phyloP scores from a whole-genome alignment of 2,888 invertebrate species.

The Ligdia adustata region DNA sequence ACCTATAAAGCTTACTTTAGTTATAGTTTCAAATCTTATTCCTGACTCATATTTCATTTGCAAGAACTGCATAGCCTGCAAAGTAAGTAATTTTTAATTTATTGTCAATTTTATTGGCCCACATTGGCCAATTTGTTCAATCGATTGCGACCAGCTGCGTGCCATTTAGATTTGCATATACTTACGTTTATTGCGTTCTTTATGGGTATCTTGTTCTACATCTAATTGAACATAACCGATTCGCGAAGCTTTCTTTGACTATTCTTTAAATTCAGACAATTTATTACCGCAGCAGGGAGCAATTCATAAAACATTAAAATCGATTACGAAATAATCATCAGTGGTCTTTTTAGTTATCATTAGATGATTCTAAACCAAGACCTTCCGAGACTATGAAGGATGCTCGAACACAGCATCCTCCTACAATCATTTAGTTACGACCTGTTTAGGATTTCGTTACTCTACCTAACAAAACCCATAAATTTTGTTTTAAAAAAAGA shows the following conservation, averaged over 20 bases:
- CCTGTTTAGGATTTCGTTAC: no score
- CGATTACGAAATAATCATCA: constrained; percentile 4
- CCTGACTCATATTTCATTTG: no score
- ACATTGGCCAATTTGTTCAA: constrained; percentile 28
- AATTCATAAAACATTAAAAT: constrained; percentile 12
- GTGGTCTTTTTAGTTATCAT: neutral
- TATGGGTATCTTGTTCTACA: constrained; percentile 28
- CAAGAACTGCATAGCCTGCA: no score
- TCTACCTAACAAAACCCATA: no score
- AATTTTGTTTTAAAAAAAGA: no score
- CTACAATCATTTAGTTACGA: no score
- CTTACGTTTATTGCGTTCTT: constrained; percentile 29
- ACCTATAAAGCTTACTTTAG: no score
- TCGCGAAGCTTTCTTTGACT: constrained; percentile 7
- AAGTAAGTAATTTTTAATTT: no score
- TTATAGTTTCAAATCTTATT: no score
- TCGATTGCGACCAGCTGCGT: constrained; percentile 32
- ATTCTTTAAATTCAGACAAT: constrained; percentile 13
- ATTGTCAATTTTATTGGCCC: constrained; percentile 12
- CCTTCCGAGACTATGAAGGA: no score
- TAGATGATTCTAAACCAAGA: constrained; percentile 6
- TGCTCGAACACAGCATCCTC: no score
- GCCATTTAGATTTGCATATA: constrained; percentile 31
- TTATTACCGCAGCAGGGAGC: constrained; percentile 11
- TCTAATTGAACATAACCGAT: constrained; percentile 25